These are phyloP conservation scores for Adelognathus sp. DNA, from an alignment of 2,888 invertebrate species.

Conservation along the genomic window DNA sequence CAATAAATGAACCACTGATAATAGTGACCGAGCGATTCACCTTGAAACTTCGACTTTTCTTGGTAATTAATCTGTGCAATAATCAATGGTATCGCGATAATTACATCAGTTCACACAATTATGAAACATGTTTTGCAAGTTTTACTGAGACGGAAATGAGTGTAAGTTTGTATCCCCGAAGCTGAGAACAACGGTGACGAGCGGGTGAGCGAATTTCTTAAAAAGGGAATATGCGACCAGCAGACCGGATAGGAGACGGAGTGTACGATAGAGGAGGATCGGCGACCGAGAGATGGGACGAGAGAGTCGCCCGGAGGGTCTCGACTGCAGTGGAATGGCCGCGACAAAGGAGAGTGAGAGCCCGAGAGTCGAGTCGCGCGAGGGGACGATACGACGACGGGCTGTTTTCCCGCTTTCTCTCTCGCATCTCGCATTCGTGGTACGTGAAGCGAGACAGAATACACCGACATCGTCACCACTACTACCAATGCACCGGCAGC, in stretches of 20 bases:
- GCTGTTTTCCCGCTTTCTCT: conserved; percentile 8
- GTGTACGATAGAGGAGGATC: conserved; percentile 55
- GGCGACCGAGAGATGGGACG: conserved; percentile 9
- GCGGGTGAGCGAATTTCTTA: conserved; percentile 36
- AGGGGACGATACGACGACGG: conserved; percentile 41
- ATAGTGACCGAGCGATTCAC: no score
- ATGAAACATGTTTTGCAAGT: conserved; percentile 9
- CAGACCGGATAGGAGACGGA: conserved; percentile 10
- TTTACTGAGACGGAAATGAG: not conserved
- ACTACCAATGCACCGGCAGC: conserved; percentile 21
- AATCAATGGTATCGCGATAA: conserved; percentile 46
- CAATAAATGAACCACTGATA: no score
- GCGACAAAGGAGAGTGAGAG: conserved; percentile 47
- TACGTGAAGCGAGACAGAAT: conserved; percentile 21
- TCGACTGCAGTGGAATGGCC: conserved; percentile 45
- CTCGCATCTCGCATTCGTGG: not conserved
- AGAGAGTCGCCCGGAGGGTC: conserved; percentile 30
- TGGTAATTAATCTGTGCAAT: not conserved
- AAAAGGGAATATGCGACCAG: conserved; percentile 50
- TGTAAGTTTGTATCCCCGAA: not conserved
- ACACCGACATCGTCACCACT: conserved; percentile 11
- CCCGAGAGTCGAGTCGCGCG: conserved; percentile 34
- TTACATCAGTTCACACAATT: conserved; percentile 46
- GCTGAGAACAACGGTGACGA: conserved; percentile 1
- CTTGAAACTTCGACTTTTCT: no score